These are phyloP conservation scores for Strigamia crassipes DNA, from an alignment of 2,888 invertebrate species.

Conservation along the genomic window DNA sequence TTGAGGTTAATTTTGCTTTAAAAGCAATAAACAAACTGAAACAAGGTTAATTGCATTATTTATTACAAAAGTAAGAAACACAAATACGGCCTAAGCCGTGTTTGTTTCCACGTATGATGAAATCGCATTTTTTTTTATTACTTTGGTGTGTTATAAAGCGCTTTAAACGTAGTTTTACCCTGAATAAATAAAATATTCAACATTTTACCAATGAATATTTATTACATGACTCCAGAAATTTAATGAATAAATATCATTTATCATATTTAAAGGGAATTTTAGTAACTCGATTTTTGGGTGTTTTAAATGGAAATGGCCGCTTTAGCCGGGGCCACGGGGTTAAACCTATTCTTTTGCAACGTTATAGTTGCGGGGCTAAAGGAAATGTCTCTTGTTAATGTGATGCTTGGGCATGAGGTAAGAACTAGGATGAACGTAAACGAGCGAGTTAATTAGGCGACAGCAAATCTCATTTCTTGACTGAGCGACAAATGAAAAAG, in stretches of 20 bases:
- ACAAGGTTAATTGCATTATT: constrained; percentile 36
- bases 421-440: background rate
- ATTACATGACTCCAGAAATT: background rate
- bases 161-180: background rate
- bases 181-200: constrained; percentile 1
- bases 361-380: background rate
- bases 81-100: background rate
- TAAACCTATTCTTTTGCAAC: constrained; percentile 17
- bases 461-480: constrained; percentile 38
- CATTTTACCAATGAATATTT: background rate
- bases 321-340: background rate
- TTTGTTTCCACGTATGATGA: too few relatives aligned
- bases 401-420: constrained; percentile 24
- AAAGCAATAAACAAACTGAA: background rate
- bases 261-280: background rate
- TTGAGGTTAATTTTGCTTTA: constrained; percentile 27
- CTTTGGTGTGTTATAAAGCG: too few relatives aligned
- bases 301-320: background rate
- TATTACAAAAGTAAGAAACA: background rate
- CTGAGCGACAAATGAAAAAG: constrained; percentile 40
- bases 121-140: too few relatives aligned
- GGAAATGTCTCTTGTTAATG: constrained; percentile 35
- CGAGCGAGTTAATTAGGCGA: constrained; percentile 42
- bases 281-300: background rate
- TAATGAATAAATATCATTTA: constrained; percentile 16